Conservation (phyloP, 2,797 vertebrate genomes). For the Parauchenoglanis punctatus region DNA sequence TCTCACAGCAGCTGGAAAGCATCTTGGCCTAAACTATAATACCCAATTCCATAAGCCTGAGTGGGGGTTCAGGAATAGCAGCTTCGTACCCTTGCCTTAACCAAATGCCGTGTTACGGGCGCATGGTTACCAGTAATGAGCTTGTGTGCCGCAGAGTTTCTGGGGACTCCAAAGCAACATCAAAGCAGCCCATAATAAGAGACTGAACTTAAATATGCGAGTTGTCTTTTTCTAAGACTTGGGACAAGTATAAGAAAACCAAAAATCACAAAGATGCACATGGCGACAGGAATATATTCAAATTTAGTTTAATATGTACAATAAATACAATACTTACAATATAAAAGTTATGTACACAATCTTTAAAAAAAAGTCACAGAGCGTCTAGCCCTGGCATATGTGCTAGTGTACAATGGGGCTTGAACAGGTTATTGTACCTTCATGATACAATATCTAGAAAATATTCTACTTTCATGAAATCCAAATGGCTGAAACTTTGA, state of each 20-base stretch:
- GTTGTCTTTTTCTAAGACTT: slow-evolving; percentile 31
- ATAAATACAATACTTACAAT: slow-evolving; percentile 91
- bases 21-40: slow-evolving; percentile 83
- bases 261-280: slow-evolving; percentile 18
- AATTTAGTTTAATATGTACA: slow-evolving; percentile 88
- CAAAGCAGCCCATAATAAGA: slow-evolving; percentile 57
- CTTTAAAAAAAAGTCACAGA: slow-evolving; percentile 83
- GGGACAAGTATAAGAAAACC: background rate
- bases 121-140: slow-evolving; percentile 56
- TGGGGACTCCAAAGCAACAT: slow-evolving; percentile 41
- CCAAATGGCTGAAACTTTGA: background rate
- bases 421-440: slow-evolving; percentile 79
- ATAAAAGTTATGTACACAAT: slow-evolving; percentile 84
- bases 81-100: slow-evolving; percentile 57
- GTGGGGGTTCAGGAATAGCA: slow-evolving; percentile 65
- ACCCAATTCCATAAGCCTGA: slow-evolving; percentile 65
- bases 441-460: slow-evolving; percentile 62
- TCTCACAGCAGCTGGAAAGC: slow-evolving; percentile 85
- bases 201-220: slow-evolving; percentile 59
- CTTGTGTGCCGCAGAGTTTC: slow-evolving; percentile 47
- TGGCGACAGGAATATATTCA: slow-evolving; percentile 55
- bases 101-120: slow-evolving; percentile 55
- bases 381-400: slow-evolving; percentile 85
- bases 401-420: slow-evolving; percentile 86
- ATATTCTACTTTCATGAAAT: slow-evolving; percentile 40